Evolutionary conservation across 2,113 vertebrate species (phyloP), one percentile per base, ranked within the genome.

Genomic region (Sisor rabdophorus): DNA sequence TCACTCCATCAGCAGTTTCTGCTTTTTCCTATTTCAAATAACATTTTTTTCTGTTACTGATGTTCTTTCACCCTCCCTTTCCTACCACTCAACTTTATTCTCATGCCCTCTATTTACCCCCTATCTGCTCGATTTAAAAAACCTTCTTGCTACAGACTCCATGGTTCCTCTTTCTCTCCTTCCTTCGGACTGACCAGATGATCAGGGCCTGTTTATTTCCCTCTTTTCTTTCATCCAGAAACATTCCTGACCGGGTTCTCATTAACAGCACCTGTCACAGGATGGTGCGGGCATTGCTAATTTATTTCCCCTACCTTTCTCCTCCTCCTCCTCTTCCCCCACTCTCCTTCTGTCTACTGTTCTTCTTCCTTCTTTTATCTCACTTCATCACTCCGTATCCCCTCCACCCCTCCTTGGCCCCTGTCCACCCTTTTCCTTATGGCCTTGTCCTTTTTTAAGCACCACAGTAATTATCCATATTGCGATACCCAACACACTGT

Each of bases 241-340:
- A 87, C 80, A 77, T 87, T 87, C 82, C 67, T 73, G 86, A 93
- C 87, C 90, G 89, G 89, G 91, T 91, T 91, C 92, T 92, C 93
- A 93, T 94, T 94, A 94, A 93, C 90, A 85, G 85, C 88, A 92
- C 91, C 89, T 88, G 93, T 92, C 88, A 92, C 90, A 91, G 89
- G 89, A 93, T 93, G 91, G 93, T 94, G 93, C 91, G 88, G 89
- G 81, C 87, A 72, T 86, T 85, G 86, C 90, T 87, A 89, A 91
- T 91, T 93, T 92, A 91, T 91, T 89, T 89, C 88, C 80, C 87
- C 28, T 19, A 53, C 28, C n/a, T 54, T 24, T 19, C 20, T 28
- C 16, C 64, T 77, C 71, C 48, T 44, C 40, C 59, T 36, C 16
- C 76, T 36, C 40, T 44, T 44, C 40, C 48, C 76, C 26, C 54